Evolutionary conservation across 2,797 vertebrate species (phyloP).

Genomic region (Ataeniobius toweri): DNA sequence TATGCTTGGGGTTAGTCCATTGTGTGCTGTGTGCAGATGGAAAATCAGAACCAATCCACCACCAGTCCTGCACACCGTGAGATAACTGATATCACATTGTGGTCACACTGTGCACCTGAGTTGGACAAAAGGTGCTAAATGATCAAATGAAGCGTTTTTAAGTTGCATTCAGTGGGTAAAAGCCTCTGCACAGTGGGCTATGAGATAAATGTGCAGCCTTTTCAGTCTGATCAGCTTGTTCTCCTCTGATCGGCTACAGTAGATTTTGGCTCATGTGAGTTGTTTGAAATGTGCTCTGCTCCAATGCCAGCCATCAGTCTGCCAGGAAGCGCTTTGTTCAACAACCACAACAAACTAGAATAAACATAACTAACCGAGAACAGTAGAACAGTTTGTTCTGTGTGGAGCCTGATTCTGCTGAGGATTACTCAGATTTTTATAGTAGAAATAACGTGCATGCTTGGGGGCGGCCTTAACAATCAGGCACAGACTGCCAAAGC

Average conservation of each 20-base stretch:
- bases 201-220: slow-evolving; percentile 1
- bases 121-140: background rate
- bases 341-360: slow-evolving; percentile 6
- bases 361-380: slow-evolving; percentile 6
- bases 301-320: slow-evolving; percentile 19
- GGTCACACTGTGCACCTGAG: background rate
- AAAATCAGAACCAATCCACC: background rate
- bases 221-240: slow-evolving; percentile 24
- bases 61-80: background rate
- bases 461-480: background rate
- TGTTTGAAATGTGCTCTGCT: slow-evolving; percentile 14
- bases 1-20: background rate
- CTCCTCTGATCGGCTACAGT: slow-evolving; percentile 28
- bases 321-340: slow-evolving; percentile 23
- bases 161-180: background rate
- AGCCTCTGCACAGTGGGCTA: background rate
- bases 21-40: background rate
- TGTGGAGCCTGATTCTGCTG: slow-evolving; percentile 5
- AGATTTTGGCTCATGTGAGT: slow-evolving; percentile 38
- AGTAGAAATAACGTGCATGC: slow-evolving; percentile 1
- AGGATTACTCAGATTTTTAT: slow-evolving; percentile 26
- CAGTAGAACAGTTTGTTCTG: slow-evolving; percentile 3
- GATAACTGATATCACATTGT: too few species aligned
- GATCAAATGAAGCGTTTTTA: background rate
- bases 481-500: background rate